Evolutionary conservation across 2,888 invertebrate genomes (phyloP).

Genomic region (Blastobasis adustella): DNA sequence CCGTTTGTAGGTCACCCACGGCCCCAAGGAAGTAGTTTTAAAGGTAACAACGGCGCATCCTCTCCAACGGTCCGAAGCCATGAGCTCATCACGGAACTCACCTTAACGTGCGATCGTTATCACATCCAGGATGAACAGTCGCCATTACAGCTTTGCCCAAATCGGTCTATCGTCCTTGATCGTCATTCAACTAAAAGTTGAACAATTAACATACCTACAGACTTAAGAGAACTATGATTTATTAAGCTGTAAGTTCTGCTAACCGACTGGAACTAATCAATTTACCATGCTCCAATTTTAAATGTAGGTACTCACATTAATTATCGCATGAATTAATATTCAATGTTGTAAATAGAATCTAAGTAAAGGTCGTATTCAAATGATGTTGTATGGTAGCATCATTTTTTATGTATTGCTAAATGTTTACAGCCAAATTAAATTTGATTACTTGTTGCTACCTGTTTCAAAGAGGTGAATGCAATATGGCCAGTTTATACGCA

Average conservation of each 20-base stretch:
- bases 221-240: background rate
- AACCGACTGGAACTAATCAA: background rate
- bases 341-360: no score
- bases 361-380: background rate
- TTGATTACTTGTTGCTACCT: no score
- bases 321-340: background rate
- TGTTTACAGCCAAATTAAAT: no score
- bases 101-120: conserved; percentile 12
- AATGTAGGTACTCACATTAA: background rate
- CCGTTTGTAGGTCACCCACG: no score
- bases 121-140: background rate
- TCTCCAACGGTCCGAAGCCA: conserved; percentile 29
- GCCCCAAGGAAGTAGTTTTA: no score
- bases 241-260: background rate
- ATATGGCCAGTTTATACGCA: no score
- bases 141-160: no score
- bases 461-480: no score
- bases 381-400: no score
- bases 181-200: background rate
- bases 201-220: background rate
- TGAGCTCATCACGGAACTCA: conserved; percentile 51
- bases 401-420: no score
- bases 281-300: background rate
- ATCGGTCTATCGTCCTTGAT: background rate
- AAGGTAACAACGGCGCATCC: conserved; percentile 31